These are phyloP conservation scores for Myodes glareolus DNA, from an alignment of 2,113 vertebrate genomes.

Conservation along the genomic window DNA sequence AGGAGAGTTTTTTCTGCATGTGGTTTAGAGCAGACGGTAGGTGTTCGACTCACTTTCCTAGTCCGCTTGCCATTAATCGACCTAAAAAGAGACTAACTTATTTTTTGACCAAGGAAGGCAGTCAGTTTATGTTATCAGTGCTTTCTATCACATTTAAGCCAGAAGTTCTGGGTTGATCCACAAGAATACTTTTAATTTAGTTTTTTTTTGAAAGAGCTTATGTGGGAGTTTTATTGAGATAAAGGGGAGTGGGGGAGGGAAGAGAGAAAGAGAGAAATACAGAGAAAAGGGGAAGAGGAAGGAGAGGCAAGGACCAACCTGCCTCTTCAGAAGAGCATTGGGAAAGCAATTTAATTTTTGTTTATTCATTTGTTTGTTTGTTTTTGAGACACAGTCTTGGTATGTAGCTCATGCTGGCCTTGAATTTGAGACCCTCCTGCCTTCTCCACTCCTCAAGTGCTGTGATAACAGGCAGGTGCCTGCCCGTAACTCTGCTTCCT, in stretches of 20 bases:
- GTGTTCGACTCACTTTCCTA: background rate
- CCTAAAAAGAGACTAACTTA: background rate
- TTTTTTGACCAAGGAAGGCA: background rate
- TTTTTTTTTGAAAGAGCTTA: too few relatives aligned
- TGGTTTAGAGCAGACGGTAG: background rate
- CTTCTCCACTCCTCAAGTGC: background rate
- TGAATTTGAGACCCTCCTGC: background rate
- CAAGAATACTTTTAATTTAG: background rate
- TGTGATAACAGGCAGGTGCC: background rate
- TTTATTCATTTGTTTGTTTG: background rate
- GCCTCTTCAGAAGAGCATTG: too few relatives aligned
- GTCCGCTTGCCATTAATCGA: background rate
- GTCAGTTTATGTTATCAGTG: background rate
- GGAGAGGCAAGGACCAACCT: too few relatives aligned
- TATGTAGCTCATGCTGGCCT: background rate
- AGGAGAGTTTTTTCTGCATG: background rate
- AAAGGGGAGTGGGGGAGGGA: too few relatives aligned
- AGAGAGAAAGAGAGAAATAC: too few relatives aligned
- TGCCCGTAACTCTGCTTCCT: background rate
- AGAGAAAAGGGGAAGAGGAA: too few relatives aligned
- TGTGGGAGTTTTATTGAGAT: too few relatives aligned
- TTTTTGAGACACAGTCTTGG: background rate
- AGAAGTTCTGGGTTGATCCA: background rate
- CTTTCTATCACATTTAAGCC: constrained; percentile 27
- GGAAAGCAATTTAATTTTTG: background rate